Evolutionary conservation across 2,797 vertebrate genomes (phyloP).

Genomic region (Acanthurus leucopareius): DNA sequence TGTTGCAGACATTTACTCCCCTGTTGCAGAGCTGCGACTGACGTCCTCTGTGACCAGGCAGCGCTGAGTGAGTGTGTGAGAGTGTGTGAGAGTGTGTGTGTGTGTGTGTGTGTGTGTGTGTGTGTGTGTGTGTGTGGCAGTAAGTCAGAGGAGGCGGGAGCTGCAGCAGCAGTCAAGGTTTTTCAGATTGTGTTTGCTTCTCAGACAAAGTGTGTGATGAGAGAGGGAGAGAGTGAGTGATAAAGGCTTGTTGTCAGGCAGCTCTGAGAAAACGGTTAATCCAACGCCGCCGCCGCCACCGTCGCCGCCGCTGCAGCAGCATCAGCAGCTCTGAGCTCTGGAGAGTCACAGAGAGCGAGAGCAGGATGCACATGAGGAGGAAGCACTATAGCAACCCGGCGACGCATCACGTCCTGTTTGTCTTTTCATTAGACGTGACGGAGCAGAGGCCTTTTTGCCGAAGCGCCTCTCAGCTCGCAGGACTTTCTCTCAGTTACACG

Average conservation of each 20-base stretch:
- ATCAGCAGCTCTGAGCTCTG: constrained; percentile 34
- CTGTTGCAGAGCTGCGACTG: constrained; percentile 52
- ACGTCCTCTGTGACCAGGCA: constrained; percentile 32
- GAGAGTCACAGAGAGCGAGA: constrained; percentile 52
- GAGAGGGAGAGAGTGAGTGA: constrained; percentile 25
- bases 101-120: neutral
- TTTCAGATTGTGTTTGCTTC: constrained; percentile 59
- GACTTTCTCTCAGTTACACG: constrained; percentile 43
- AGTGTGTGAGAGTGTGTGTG: constrained; percentile 14
- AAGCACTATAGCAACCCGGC: constrained; percentile 66
- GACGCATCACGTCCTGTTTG: constrained; percentile 30
- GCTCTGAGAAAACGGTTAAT: constrained; percentile 73
- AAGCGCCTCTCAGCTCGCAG: constrained; percentile 11
- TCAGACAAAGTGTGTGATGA: constrained; percentile 57
- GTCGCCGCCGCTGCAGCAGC: neutral
- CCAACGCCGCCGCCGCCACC: constrained; percentile 31
- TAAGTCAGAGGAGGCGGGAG: constrained; percentile 35
- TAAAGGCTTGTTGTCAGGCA: constrained; percentile 70
- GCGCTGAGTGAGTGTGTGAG: constrained; percentile 19
- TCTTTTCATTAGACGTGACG: constrained; percentile 58
- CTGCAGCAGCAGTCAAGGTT: constrained; percentile 51
- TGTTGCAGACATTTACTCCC: constrained; percentile 55
- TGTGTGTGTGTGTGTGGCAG: constrained; percentile 26
- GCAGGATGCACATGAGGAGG: constrained; percentile 44
- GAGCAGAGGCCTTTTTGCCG: constrained; percentile 30